phyloP scores from a whole-genome alignment of 2,888 invertebrate genomes.

The Mechanitis messenoides region DNA sequence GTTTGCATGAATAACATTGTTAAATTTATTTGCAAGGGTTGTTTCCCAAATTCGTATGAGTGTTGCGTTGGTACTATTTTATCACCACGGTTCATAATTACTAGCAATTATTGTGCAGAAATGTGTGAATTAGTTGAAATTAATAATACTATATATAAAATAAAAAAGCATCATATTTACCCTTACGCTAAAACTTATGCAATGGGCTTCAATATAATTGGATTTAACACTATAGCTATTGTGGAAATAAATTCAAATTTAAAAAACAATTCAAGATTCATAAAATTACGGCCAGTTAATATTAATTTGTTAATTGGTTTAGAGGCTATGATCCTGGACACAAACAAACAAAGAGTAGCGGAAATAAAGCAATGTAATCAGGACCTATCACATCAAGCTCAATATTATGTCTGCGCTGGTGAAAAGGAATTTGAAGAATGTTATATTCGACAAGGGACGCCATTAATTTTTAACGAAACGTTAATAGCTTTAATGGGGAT shows the following conservation, averaged over 20 bases:
- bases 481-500: constrained; percentile 32
- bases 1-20: constrained; percentile 37
- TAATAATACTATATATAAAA: constrained; percentile 3
- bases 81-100: constrained; percentile 40
- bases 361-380: constrained; percentile 40
- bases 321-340: constrained; percentile 38
- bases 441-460: constrained; percentile 41
- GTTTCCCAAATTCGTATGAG: constrained; percentile 26
- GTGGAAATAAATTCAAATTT: constrained; percentile 14
- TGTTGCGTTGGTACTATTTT: constrained; percentile 49
- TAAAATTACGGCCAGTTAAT: constrained; percentile 41
- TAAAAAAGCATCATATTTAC: constrained; percentile 16
- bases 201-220: constrained; percentile 5
- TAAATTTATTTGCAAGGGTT: constrained; percentile 38
- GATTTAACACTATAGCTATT: constrained; percentile 21
- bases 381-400: constrained; percentile 16
- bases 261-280: constrained; percentile 16
- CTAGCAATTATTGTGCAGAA: constrained; percentile 48
- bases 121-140: constrained; percentile 38
- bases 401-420: constrained; percentile 43
- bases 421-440: constrained; percentile 32
- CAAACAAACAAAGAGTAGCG: constrained; percentile 30
- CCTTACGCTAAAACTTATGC: constrained; percentile 19
- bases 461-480: constrained; percentile 42
- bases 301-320: constrained; percentile 35